Percentiles rank a stretch among this genome's conserved stretches.
Conservation (phyloP, 2,797 vertebrate genomes). For the Apogon talboti region DNA sequence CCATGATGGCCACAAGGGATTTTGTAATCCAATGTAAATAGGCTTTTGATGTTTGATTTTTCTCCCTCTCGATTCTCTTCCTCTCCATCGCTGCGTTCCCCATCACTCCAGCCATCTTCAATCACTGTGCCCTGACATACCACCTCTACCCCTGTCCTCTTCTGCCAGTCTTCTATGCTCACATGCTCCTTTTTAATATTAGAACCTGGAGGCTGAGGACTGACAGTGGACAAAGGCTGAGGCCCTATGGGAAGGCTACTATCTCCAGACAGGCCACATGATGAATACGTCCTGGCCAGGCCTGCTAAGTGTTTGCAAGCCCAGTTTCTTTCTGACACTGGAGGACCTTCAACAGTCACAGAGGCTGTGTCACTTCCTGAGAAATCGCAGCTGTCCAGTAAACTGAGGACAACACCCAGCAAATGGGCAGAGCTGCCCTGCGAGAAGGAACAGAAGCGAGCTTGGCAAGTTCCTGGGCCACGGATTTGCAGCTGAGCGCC, state of each 20-base stretch:
- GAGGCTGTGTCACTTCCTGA: constrained; percentile 90
- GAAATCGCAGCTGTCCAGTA: constrained; percentile 94
- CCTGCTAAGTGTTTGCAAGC: constrained; percentile 90
- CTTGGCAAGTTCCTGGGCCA: constrained; percentile 91
- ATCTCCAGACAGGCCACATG: constrained; percentile 44
- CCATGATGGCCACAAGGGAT: constrained; percentile 85
- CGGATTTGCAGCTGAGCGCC: constrained; percentile 91
- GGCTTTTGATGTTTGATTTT: constrained; percentile 40
- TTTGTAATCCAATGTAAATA: constrained; percentile 69
- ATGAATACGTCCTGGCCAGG: constrained; percentile 83
- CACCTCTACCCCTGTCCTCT: constrained; percentile 67
- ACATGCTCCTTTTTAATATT: constrained; percentile 76
- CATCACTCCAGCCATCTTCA: constrained; percentile 84
- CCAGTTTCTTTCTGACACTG: constrained; percentile 90
- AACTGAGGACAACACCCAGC: constrained; percentile 86
- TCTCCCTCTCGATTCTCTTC: constrained; percentile 79
- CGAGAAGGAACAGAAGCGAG: constrained; percentile 93
- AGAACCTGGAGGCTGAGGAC: constrained; percentile 51
- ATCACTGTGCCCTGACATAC: constrained; percentile 79
- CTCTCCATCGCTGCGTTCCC: constrained; percentile 84
- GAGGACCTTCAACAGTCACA: constrained; percentile 90
- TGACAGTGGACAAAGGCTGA: constrained; percentile 36
- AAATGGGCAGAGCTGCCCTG: constrained; percentile 90
- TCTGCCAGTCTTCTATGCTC: constrained; percentile 75
- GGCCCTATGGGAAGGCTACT: constrained; percentile 29